A percentile compares a stretch with the other conserved stretches of the same genome.
phyloP scores from a whole-genome alignment of 2,797 vertebrate genomes.

The Rousettus madagascariensis region DNA sequence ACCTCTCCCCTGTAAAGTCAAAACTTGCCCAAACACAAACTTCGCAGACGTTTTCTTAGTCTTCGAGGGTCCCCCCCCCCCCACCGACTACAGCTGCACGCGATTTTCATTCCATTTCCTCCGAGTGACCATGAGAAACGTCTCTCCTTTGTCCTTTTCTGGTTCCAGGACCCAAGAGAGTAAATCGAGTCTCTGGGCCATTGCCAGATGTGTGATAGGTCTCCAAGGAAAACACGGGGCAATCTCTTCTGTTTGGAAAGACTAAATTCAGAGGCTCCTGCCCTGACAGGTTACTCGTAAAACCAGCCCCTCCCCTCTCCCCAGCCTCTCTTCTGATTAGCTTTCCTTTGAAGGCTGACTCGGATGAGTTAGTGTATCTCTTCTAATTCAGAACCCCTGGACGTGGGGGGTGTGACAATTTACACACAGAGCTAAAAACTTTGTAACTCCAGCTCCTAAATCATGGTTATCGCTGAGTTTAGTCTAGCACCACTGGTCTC shows the following conservation, averaged over 20 bases:
- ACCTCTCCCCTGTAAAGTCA: neutral
- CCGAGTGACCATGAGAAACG: slow-evolving; percentile 34
- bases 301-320: slow-evolving; percentile 30
- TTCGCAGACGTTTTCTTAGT: neutral
- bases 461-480: slow-evolving; percentile 66
- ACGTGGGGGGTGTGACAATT: slow-evolving; percentile 71
- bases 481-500: slow-evolving; percentile 62
- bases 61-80: neutral
- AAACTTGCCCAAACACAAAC: neutral
- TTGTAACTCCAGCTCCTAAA: slow-evolving; percentile 65
- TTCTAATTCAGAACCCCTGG: slow-evolving; percentile 69
- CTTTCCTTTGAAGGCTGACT: slow-evolving; percentile 78
- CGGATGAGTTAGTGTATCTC: slow-evolving; percentile 72
- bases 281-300: slow-evolving; percentile 79
- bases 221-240: slow-evolving; percentile 78
- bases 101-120: slow-evolving; percentile 22
- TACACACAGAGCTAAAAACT: slow-evolving; percentile 54
- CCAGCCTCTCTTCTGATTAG: slow-evolving; percentile 70
- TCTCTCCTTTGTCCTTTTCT: slow-evolving; percentile 28
- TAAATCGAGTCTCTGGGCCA: slow-evolving; percentile 63
- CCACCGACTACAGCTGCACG: neutral
- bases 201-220: slow-evolving; percentile 66
- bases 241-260: slow-evolving; percentile 74
- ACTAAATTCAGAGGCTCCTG: slow-evolving; percentile 71
- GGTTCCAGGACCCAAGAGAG: slow-evolving; percentile 71